phyloP scores from a whole-genome alignment of 2,113 vertebrate genomes.

The Actenoides hombroni region DNA sequence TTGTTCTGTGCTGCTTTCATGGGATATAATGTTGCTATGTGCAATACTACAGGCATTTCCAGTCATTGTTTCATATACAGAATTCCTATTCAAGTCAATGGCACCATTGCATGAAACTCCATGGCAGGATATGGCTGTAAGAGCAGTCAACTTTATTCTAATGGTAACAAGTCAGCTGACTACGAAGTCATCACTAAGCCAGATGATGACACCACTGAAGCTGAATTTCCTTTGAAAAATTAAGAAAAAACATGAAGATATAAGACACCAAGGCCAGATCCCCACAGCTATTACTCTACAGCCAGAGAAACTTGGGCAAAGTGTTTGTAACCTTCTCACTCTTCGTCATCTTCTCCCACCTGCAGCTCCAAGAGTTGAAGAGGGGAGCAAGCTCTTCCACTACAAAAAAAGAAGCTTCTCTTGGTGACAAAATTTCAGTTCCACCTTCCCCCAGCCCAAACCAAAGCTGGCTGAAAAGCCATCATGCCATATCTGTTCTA shows the following conservation, averaged over 20 bases:
- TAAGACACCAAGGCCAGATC: background rate
- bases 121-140: background rate
- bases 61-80: background rate
- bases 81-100: background rate
- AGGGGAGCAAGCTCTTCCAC: background rate
- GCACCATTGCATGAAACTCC: background rate
- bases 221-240: background rate
- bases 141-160: background rate
- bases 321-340: background rate
- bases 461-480: background rate
- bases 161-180: background rate
- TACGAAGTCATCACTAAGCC: background rate
- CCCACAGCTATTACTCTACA: background rate
- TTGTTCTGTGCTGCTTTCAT: slow-evolving; percentile 31
- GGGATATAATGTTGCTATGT: background rate
- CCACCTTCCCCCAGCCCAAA: background rate
- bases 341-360: background rate
- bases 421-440: background rate
- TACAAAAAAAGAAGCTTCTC: background rate
- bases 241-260: background rate
- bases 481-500: background rate
- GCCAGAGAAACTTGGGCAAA: background rate
- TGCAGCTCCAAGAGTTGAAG: background rate
- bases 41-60: slow-evolving; percentile 29
- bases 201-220: background rate